A percentile compares a stretch with the other conserved stretches of the same genome.
These are phyloP conservation scores for Ciconia boyciana DNA, from an alignment of 2,113 vertebrate species.

Conservation along the genomic window DNA sequence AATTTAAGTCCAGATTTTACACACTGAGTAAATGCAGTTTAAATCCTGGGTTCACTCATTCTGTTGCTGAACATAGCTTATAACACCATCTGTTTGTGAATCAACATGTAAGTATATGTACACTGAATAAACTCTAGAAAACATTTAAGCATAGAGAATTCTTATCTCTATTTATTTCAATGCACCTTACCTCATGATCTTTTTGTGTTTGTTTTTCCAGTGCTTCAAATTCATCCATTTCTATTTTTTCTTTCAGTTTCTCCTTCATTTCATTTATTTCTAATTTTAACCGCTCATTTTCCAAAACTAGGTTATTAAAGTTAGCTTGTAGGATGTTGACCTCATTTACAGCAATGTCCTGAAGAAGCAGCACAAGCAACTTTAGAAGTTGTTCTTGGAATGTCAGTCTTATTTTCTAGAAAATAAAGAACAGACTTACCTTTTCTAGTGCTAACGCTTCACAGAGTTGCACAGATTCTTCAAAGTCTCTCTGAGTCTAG, in stretches of 20 bases:
- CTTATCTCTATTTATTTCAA: not conserved
- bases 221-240: slow-evolving; percentile 82
- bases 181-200: slow-evolving; percentile 81
- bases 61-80: not conserved
- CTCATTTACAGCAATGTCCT: slow-evolving; percentile 76
- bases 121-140: not conserved
- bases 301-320: slow-evolving; percentile 68
- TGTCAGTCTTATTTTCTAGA: not conserved
- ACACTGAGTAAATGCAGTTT: not conserved
- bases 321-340: slow-evolving; percentile 70
- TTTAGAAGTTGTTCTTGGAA: not conserved
- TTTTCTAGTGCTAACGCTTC: slow-evolving; percentile 79
- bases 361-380: not conserved
- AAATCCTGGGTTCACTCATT: not conserved
- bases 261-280: slow-evolving; percentile 75
- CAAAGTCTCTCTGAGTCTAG: slow-evolving; percentile 73
- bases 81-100: not conserved
- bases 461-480: slow-evolving; percentile 82
- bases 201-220: slow-evolving; percentile 81
- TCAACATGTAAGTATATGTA: not conserved
- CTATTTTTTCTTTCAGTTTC: slow-evolving; percentile 80
- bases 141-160: not conserved
- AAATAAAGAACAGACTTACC: slow-evolving; percentile 48
- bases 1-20: not conserved
- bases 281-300: slow-evolving; percentile 72